Evolutionary conservation across 1,140 invertebrate genomes (phyloP).

Genomic region (Euura saliciscinereae): DNA sequence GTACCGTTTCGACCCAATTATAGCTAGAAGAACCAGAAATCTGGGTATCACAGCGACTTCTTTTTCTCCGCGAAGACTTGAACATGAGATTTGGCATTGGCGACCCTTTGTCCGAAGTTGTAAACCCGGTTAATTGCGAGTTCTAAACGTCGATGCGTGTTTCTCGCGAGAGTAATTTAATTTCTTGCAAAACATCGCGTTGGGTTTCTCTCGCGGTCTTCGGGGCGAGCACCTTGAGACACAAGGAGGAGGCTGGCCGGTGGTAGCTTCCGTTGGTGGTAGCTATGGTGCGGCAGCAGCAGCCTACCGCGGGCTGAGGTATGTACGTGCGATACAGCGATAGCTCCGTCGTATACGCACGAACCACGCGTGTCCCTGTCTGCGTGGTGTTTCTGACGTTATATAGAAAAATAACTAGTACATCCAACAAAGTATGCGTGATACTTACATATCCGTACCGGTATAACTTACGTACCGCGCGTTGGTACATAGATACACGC

Average conservation of each 20-base stretch:
- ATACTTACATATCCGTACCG: constrained; percentile 25
- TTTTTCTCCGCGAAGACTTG: too few relatives aligned
- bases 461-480: constrained; percentile 12
- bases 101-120: too few relatives aligned
- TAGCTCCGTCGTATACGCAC: not conserved
- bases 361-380: not conserved
- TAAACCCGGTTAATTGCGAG: too few relatives aligned
- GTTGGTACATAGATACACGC: constrained; percentile 36
- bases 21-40: too few relatives aligned
- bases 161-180: not conserved
- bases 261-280: not conserved
- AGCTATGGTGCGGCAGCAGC: not conserved
- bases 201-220: not conserved
- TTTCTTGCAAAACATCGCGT: not conserved
- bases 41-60: too few relatives aligned
- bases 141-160: too few relatives aligned
- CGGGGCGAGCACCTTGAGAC: not conserved
- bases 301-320: not conserved
- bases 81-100: too few relatives aligned
- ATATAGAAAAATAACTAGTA: constrained; percentile 8
- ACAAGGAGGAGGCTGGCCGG: constrained; percentile 4
- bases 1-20: too few relatives aligned
- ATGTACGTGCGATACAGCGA: not conserved
- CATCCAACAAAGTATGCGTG: not conserved
- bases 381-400: not conserved